Percentiles rank a stretch among this genome's conserved stretches.
Conservation (phyloP, 2,888 invertebrate species). For the Catocala fraxini region DNA sequence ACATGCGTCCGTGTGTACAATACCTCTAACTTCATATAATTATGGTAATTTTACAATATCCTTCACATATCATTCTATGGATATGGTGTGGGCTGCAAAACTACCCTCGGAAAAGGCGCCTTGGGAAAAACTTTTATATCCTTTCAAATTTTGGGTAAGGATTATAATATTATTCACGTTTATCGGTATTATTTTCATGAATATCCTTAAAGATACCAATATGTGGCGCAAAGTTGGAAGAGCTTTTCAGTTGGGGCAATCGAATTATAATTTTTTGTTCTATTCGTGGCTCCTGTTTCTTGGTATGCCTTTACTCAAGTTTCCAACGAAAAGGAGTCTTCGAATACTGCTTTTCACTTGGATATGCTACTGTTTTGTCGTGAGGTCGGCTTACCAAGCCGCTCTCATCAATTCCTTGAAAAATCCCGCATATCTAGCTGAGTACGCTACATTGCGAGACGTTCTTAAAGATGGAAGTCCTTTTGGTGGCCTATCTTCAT, state of each 20-base stretch:
- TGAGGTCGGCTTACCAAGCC: constrained; percentile 70
- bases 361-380: constrained; percentile 68
- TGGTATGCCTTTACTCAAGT: constrained; percentile 60
- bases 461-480: constrained; percentile 47
- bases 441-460: constrained; percentile 54
- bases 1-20: constrained; percentile 62
- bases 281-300: constrained; percentile 68
- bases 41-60: constrained; percentile 72
- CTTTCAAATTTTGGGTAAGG: constrained; percentile 58
- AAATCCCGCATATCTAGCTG: constrained; percentile 50
- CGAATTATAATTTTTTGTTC: constrained; percentile 64
- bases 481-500: constrained; percentile 61
- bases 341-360: constrained; percentile 58
- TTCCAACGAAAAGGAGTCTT: constrained; percentile 56
- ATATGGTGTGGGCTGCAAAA: constrained; percentile 68
- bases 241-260: constrained; percentile 50
- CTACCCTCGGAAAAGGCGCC: constrained; percentile 57
- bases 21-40: constrained; percentile 60
- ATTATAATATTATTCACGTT: constrained; percentile 59
- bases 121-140: constrained; percentile 69
- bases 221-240: constrained; percentile 50
- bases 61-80: constrained; percentile 65
- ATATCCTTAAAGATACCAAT: constrained; percentile 52
- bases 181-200: constrained; percentile 56
- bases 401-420: constrained; percentile 65